Conservation (phyloP, 2,113 vertebrate species). For the Panurus biarmicus region DNA sequence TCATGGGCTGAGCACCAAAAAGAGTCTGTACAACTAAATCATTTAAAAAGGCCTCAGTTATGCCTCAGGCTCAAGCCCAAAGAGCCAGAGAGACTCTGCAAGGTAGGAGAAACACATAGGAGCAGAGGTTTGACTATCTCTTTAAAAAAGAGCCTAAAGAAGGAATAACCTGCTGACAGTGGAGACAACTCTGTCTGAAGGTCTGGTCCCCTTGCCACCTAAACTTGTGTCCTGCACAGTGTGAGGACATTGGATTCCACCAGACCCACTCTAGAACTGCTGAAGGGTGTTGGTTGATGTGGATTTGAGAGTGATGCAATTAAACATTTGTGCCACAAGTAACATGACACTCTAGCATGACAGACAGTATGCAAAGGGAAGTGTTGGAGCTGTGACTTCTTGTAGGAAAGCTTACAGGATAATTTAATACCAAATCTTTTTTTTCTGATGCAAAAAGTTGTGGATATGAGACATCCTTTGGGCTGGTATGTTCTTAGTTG, state of each 20-base stretch:
- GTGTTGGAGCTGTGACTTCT: not conserved
- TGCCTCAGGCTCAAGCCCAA: not conserved
- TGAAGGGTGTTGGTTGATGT: not conserved
- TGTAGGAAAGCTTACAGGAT: not conserved
- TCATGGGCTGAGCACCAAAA: not conserved
- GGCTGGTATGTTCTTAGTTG: not conserved
- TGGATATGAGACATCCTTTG: not conserved
- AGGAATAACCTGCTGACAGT: not conserved
- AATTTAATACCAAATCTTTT: not conserved
- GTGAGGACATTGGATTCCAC: not conserved
- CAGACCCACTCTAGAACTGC: not conserved
- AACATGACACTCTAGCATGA: not conserved
- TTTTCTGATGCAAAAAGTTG: not conserved
- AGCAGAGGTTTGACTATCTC: not conserved
- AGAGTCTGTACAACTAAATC: not conserved
- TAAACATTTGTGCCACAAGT: not conserved
- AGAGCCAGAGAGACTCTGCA: not conserved
- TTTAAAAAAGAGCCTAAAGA: not conserved
- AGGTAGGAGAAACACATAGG: not conserved
- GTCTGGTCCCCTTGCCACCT: not conserved
- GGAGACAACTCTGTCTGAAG: not conserved
- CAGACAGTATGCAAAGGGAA: not conserved
- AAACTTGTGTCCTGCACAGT: not conserved
- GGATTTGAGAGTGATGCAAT: not conserved
- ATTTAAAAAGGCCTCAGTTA: not conserved